Evolutionary conservation across 2,888 invertebrate genomes (phyloP).

Genomic region (Salticus scenicus): DNA sequence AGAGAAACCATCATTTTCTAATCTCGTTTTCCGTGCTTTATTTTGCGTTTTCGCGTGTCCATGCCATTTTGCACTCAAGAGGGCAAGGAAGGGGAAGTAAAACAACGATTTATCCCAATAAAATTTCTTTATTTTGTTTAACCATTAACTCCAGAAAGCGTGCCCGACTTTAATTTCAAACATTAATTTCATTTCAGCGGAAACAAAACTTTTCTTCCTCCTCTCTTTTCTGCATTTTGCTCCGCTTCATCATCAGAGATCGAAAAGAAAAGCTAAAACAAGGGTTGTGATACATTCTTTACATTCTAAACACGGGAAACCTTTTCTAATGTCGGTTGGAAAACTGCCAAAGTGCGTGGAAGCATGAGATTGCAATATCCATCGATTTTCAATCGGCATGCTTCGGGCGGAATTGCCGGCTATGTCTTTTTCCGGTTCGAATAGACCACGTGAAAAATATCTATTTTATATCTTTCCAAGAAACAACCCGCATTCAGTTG

Average conservation of each 20-base stretch:
- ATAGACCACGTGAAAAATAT: no score
- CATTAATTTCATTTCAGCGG: constrained; percentile 14
- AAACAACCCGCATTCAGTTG: no score
- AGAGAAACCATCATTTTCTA: no score
- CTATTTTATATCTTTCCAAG: no score
- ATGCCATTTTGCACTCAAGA: no score
- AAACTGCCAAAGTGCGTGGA: background rate
- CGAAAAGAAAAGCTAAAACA: background rate
- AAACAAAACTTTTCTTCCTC: background rate
- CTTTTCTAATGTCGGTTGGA: background rate
- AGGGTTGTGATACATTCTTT: background rate
- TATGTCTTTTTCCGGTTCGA: no score
- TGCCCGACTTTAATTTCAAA: background rate
- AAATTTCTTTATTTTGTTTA: background rate
- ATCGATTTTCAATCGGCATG: constrained; percentile 15
- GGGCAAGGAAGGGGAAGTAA: background rate
- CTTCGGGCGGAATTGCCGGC: background rate
- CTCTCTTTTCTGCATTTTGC: background rate
- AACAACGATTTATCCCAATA: background rate
- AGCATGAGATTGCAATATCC: background rate
- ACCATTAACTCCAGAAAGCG: background rate
- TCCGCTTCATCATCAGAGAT: background rate
- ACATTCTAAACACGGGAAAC: background rate
- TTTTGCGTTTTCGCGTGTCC: no score
- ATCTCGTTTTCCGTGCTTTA: no score